phyloP scores from a whole-genome alignment of 2,888 invertebrate genomes.

The Antheraea yamamai region DNA sequence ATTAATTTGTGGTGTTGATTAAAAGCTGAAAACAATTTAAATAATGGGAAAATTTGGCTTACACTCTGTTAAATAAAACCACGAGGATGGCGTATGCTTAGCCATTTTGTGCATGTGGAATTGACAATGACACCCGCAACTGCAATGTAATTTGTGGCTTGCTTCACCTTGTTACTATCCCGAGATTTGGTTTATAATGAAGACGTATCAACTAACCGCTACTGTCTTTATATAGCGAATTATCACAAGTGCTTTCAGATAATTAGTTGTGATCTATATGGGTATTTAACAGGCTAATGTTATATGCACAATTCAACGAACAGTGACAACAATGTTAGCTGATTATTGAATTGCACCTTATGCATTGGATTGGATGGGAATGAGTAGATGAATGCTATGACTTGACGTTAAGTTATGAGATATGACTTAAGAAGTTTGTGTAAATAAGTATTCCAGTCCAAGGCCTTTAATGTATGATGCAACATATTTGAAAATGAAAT shows the following conservation, averaged over 20 bases:
- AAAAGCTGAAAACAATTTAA: neutral
- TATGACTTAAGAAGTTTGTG: neutral
- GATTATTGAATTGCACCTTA: neutral
- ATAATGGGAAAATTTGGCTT: neutral
- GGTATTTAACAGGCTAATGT: conserved; percentile 7
- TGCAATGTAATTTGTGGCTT: conserved; percentile 8
- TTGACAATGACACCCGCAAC: neutral
- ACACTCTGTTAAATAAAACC: neutral
- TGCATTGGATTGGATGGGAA: neutral
- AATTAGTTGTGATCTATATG: neutral
- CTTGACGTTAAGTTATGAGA: neutral
- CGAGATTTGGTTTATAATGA: neutral
- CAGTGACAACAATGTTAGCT: neutral
- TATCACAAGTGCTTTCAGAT: conserved; percentile 6
- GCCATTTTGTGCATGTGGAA: conserved; percentile 7
- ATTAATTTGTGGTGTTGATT: neutral
- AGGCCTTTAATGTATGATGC: neutral
- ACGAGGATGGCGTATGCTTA: neutral
- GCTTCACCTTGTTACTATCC: conserved; percentile 9
- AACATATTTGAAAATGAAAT: neutral
- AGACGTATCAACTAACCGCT: neutral
- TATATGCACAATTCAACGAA: neutral
- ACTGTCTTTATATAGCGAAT: neutral
- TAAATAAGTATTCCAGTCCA: neutral
- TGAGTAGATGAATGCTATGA: neutral